Conservation (phyloP, 2,888 invertebrate genomes). For the Athrips mouffetella region DNA sequence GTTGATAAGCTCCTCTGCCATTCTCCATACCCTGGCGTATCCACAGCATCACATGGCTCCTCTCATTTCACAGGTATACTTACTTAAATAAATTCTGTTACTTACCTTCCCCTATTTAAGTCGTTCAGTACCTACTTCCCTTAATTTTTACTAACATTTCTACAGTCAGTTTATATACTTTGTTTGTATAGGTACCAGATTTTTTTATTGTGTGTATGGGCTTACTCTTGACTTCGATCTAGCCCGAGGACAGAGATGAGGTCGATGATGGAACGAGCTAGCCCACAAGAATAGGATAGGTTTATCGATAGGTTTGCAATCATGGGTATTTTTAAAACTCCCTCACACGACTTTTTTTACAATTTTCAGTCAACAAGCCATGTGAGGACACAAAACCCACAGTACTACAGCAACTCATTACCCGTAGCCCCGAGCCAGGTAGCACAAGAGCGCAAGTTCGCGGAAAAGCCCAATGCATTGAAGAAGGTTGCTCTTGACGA, state of each 20-base stretch:
- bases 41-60: conserved; percentile 73
- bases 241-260: no score
- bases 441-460: conserved; percentile 86
- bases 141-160: no score
- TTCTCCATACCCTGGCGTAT: conserved; percentile 83
- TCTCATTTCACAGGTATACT: conserved; percentile 65
- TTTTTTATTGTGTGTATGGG: neutral
- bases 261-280: no score
- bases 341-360: neutral
- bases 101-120: neutral
- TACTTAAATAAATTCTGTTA: neutral
- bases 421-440: conserved; percentile 56
- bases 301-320: no score
- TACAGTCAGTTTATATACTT: no score
- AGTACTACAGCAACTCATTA: conserved; percentile 70
- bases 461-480: conserved; percentile 91
- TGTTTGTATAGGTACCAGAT: neutral
- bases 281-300: no score
- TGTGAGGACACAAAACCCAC: conserved; percentile 67
- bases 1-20: conserved; percentile 82
- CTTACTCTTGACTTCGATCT: neutral
- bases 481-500: conserved; percentile 92
- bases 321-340: no score
- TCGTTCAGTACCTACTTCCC: neutral
- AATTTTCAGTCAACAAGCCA: conserved; percentile 65